Base-by-base conservation (phyloP, 1,140 invertebrate genomes). In the Drosophila lowei region DNA sequence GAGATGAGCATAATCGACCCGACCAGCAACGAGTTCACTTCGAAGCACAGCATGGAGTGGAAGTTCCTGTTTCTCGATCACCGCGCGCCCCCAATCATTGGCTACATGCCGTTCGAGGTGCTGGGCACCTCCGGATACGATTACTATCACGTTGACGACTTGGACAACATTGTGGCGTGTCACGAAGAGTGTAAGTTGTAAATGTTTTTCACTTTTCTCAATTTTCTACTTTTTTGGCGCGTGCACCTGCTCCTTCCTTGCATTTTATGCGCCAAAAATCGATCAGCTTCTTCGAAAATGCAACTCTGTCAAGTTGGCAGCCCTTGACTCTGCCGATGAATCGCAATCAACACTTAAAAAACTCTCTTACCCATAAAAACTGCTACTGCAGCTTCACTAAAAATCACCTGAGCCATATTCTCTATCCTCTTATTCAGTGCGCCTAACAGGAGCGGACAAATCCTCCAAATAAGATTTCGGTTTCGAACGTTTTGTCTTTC, bases 11-110 rank as follows among this genome's bases (percentile, higher is more conserved):
- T 97, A 11, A 93, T 96, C n/a, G 95, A 97, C 73, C 94, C 95
- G 13, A 92, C 83, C 1, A 96, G 97, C 83, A 96, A 94, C 65
- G 97, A 98, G 92, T 99, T 99, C 90, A 97, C 96, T 1, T 99
- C 97, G 0, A 93, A 97, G 16, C 97, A 98, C 83, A 98, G 97
- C 92, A 93, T 99, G 47, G 97, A 99, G 91, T 99, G 97, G 97
- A 99, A 99, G 92, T 99, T 98, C 90, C 92, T 99, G 6, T 98
- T 98, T 91, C 91, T 99, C 6, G 98, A 99, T 92, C 97, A 98
- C 83, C 94, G 97, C 88, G 98, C 97, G 0, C 96, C 97, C 9
- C 96, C 96, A 0, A 98, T 98, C 46, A 98, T 99, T 73, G 98
- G 98, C 1, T 99, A 98, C 73, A 93, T 98, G 65, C 97, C 97